Evolutionary conservation across 1,140 invertebrate species (phyloP), one percentile per base, ranked within the genome.

Genomic region (Battus philenor): DNA sequence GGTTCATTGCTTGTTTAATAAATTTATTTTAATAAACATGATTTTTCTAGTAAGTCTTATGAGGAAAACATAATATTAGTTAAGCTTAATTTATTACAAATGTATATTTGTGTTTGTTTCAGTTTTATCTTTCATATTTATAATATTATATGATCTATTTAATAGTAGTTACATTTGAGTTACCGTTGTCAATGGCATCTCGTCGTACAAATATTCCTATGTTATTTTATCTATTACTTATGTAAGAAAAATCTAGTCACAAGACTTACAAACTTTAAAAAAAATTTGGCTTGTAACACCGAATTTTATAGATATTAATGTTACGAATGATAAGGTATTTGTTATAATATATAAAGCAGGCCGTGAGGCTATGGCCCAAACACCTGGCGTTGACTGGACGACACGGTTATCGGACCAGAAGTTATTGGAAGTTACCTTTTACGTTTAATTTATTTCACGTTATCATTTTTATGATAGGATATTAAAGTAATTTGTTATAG

Each of bases 191-290:
- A 68, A 81, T 80, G 81, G 78, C 81, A 85, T 85, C 81, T 81
- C 74, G 75, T 81, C 81, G 81, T 85, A 85, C 81, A 85, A 85
- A 85, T 85, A 85, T 85, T 85, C 81, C 81, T 85, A 85, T 79
- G 73, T 85, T 84, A 80, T 77, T 80, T 81, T 81, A 72, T 68
- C 68, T 85, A 82, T 79, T 84, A 79, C 70, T 70, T 79, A 75
- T 64, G 61, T 80, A 85, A 79, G 77, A 63, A 73, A 81, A 81
- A 78, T 85, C 81, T 85, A 85, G 81, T 85, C 81, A 85, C 71
- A 76, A 76, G 81, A 85, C 81, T 85, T 82, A 82, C 77, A 78
- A 82, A 75, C 77, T 64, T 84, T 76, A 70, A 74, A 72, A 11
- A 30, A 81, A 74, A 64, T 73, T 68, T 59, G 74, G 71, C 78